Percentiles rank a stretch among this genome's conserved stretches.
Evolutionary conservation across 2,888 invertebrate genomes (phyloP).

Genomic region (Xanthorhoe designata): DNA sequence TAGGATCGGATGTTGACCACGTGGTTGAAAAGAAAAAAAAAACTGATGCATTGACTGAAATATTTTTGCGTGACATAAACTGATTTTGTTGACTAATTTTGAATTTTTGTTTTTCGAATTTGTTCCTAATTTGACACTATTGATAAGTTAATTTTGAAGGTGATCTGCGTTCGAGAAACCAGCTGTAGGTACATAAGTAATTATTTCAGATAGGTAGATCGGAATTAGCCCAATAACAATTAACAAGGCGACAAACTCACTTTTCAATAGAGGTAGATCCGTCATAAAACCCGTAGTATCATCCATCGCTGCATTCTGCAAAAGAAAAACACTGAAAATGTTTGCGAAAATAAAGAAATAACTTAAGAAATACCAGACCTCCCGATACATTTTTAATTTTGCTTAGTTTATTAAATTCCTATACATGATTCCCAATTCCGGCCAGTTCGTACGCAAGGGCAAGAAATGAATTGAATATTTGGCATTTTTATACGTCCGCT

Average conservation of each 20-base stretch:
- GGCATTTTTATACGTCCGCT: conserved; percentile 36
- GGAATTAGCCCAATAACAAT: too few relatives aligned
- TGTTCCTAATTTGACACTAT: too few relatives aligned
- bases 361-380: conserved; percentile 40
- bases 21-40: not conserved
- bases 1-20: conserved; percentile 43
- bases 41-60: not conserved
- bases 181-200: too few relatives aligned
- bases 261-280: conserved; percentile 95
- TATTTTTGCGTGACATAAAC: too few relatives aligned
- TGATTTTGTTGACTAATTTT: too few relatives aligned
- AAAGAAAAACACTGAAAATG: conserved; percentile 50
- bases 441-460: conserved; percentile 39
- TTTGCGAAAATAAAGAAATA: conserved; percentile 25
- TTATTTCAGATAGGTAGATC: too few relatives aligned
- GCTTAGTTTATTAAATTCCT: conserved; percentile 48
- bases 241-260: conserved; percentile 91
- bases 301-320: conserved; percentile 93
- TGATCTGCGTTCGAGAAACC: too few relatives aligned
- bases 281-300: conserved; percentile 95
- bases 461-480: conserved; percentile 43
- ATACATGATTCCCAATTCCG: conserved; percentile 43
- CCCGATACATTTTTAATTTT: conserved; percentile 45
- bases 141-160: too few relatives aligned
- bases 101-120: too few relatives aligned